phyloP scores from a whole-genome alignment of 2,113 vertebrate genomes.

The Callospermophilus lateralis region DNA sequence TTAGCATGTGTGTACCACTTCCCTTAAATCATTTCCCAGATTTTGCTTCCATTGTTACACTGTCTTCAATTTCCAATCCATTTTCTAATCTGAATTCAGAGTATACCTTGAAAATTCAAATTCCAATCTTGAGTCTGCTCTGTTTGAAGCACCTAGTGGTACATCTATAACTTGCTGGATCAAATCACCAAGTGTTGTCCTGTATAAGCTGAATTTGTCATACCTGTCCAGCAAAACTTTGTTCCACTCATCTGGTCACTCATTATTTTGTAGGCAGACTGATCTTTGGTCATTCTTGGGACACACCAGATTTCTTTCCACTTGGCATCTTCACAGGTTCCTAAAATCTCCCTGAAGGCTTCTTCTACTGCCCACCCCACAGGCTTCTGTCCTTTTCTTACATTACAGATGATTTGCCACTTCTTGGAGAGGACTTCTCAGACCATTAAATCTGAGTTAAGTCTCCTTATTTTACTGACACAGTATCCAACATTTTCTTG shows the following conservation, averaged over 20 bases:
- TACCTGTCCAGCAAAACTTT: neutral
- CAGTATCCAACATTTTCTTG: neutral
- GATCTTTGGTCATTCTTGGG: neutral
- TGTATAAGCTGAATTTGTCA: neutral
- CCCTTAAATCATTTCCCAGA: neutral
- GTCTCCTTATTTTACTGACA: neutral
- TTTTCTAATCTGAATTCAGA: conserved; percentile 41
- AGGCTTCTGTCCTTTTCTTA: neutral
- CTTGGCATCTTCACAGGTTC: neutral
- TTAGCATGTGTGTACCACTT: neutral
- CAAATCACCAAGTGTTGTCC: neutral
- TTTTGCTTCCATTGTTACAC: neutral
- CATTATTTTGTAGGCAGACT: neutral
- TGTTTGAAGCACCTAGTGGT: neutral
- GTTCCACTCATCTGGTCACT: neutral
- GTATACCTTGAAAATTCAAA: neutral
- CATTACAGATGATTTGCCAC: neutral
- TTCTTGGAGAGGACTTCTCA: neutral
- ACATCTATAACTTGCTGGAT: neutral
- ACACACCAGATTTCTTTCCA: neutral
- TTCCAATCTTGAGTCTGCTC: neutral
- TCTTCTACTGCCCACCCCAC: neutral
- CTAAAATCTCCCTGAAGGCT: neutral
- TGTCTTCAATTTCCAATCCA: neutral
- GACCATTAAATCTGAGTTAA: neutral